phyloP scores from a whole-genome alignment of 2,113 vertebrate species.

The Gavialis gangeticus region DNA sequence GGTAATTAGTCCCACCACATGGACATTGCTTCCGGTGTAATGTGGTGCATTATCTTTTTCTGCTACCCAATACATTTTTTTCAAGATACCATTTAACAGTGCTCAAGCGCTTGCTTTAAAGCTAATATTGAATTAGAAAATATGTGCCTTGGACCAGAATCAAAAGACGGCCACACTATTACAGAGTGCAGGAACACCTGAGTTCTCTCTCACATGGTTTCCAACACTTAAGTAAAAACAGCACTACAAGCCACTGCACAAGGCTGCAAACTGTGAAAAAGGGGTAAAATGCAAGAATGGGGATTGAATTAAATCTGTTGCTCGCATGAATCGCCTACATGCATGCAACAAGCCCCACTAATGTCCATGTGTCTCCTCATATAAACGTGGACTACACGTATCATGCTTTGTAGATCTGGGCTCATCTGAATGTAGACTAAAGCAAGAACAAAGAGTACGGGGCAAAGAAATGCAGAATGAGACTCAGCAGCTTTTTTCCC shows the following conservation, averaged over 20 bases:
- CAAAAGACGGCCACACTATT: not conserved
- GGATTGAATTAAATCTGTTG: slow-evolving; percentile 9
- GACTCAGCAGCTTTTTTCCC: slow-evolving; percentile 46
- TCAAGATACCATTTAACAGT: slow-evolving; percentile 25
- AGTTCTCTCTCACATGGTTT: slow-evolving; percentile 39
- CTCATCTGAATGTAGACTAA: slow-evolving; percentile 62
- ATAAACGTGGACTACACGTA: slow-evolving; percentile 56
- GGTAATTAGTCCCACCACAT: too few species aligned
- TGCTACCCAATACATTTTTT: slow-evolving; percentile 10
- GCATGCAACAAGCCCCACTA: slow-evolving; percentile 13
- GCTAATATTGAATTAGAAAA: slow-evolving; percentile 43
- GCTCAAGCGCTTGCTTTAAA: slow-evolving; percentile 18
- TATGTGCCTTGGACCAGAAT: slow-evolving; percentile 15
- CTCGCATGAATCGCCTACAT: slow-evolving; percentile 27
- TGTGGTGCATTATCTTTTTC: not conserved
- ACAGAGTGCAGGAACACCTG: not conserved
- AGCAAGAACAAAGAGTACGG: slow-evolving; percentile 58
- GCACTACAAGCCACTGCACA: not conserved
- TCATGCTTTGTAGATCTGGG: slow-evolving; percentile 28
- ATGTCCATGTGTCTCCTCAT: slow-evolving; percentile 42
- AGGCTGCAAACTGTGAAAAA: slow-evolving; percentile 37
- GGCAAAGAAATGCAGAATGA: slow-evolving; percentile 46
- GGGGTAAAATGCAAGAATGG: slow-evolving; percentile 21
- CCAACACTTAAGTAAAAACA: slow-evolving; percentile 33
- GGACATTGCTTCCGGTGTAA: too few species aligned